phyloP scores from a whole-genome alignment of 2,797 vertebrate genomes.

The Karalla daura region DNA sequence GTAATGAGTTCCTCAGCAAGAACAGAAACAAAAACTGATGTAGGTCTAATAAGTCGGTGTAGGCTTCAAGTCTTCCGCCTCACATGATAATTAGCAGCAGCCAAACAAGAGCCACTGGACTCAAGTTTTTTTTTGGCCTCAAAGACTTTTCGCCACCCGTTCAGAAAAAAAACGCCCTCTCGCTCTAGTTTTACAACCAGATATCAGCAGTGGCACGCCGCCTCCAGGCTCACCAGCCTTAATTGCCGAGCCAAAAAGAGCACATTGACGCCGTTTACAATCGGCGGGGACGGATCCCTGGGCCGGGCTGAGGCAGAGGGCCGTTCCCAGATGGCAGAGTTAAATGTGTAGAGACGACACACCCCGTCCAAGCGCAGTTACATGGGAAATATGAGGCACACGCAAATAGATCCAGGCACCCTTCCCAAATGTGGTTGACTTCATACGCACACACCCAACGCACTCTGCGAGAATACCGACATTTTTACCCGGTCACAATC shows the following conservation, averaged over 20 bases:
- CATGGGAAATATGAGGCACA: conserved; percentile 74
- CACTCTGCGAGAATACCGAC: conserved; percentile 55
- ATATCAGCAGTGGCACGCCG: conserved; percentile 9
- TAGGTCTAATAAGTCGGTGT: not conserved
- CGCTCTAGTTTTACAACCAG: conserved; percentile 7
- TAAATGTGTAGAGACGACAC: conserved; percentile 51
- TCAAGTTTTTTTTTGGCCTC: conserved; percentile 1
- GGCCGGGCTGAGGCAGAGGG: conserved; percentile 46
- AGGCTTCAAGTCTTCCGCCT: not conserved
- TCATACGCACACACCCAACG: conserved; percentile 76
- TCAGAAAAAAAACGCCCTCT: conserved; percentile 7
- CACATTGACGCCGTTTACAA: conserved; percentile 43
- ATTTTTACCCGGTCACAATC: conserved; percentile 52
- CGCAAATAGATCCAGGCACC: conserved; percentile 76
- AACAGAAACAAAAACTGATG: conserved; percentile 5
- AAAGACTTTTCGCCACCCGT: not conserved
- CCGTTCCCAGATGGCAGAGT: conserved; percentile 61
- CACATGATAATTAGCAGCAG: conserved; percentile 21
- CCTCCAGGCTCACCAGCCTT: conserved; percentile 29
- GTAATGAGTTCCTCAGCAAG: no score
- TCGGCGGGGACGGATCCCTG: conserved; percentile 53
- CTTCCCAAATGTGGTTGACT: conserved; percentile 74
- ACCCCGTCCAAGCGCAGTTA: conserved; percentile 61
- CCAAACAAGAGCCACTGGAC: conserved; percentile 44
- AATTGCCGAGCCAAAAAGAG: conserved; percentile 43